Evolutionary conservation across 2,113 vertebrate species (phyloP), one percentile per base, ranked within the genome.

Genomic region (Osmerus mordax): DNA sequence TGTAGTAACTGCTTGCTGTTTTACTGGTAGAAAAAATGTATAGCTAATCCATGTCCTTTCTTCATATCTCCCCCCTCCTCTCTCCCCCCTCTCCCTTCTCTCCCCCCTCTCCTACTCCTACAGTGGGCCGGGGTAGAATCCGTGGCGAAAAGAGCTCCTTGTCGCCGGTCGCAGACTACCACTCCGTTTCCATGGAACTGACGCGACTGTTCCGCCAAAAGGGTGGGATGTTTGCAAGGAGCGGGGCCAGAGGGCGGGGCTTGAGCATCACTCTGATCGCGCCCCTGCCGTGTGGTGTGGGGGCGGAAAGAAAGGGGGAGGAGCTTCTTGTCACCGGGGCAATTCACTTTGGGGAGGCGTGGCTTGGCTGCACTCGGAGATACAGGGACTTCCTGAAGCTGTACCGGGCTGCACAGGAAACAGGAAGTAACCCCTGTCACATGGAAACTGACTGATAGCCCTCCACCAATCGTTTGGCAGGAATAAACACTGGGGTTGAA

Each of bases 241-340:
- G 87, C 4, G 92, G 85, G 54, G 82, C 92, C 21, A 85, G 74
- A 59, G 90, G 80, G 1, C 89, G 86, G 52, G 81, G 73, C 62
- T 98, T 95, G 97, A 85, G 70, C 19, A 96, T 96, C 41, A 92
- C 69, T 0, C 87, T 98, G 78, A 87, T 84, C 71, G 91, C 95
- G 0, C 90, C 91, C 5, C 78, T 89, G 2, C 84, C 86, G 60
- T 98, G 97, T 19, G 87, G 89, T 0, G 90, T 94, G 94, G 92
- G 73, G 89, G 73, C 5, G n/a, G 0, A 14, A 52, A 21, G 41
- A 60, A 41, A 51, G n/a, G 19, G 53, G 0, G 94, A 93, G 1
- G 93, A 97, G 60, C 96, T 95, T 86, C 94, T 99, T 52, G 93
- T 99, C 80, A 96, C 94, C 0, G 97, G 96, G 68, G 93, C 93